phyloP scores from a whole-genome alignment of 2,113 vertebrate genomes.

The Falcunculus frontatus region DNA sequence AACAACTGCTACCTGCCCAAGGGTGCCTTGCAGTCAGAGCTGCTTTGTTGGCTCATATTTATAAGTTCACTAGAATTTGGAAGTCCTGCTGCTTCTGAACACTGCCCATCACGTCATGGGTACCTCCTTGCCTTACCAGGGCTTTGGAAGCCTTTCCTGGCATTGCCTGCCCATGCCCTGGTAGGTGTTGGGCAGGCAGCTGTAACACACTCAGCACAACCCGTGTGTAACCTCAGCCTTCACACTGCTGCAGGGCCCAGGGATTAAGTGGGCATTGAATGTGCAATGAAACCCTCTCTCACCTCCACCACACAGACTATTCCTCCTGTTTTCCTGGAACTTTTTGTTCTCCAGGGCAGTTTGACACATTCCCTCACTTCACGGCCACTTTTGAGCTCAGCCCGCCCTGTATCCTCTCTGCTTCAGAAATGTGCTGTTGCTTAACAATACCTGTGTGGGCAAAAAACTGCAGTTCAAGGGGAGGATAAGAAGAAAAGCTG shows the following conservation, averaged over 20 bases:
- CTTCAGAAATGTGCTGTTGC: background rate
- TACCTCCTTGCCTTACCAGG: background rate
- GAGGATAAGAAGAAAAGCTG: background rate
- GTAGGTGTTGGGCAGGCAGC: background rate
- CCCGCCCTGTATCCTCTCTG: background rate
- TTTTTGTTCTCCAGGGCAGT: background rate
- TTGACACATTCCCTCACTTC: background rate
- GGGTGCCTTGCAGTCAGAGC: background rate
- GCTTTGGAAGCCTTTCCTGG: background rate
- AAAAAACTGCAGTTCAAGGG: background rate
- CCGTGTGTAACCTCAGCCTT: rapidly evolving
- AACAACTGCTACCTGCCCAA: background rate
- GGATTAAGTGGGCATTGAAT: background rate
- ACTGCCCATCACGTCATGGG: background rate
- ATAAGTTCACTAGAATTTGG: background rate
- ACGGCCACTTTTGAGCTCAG: background rate
- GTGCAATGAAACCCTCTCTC: background rate
- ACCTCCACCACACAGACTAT: background rate
- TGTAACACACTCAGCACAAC: background rate
- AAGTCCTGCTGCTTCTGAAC: background rate
- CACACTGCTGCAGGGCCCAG: background rate
- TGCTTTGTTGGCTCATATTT: background rate
- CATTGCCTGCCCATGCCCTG: rapidly evolving
- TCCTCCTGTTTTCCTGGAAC: background rate
- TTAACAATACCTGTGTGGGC: background rate